phyloP scores from a whole-genome alignment of 2,113 vertebrate species.

The Pteropus alecto region DNA sequence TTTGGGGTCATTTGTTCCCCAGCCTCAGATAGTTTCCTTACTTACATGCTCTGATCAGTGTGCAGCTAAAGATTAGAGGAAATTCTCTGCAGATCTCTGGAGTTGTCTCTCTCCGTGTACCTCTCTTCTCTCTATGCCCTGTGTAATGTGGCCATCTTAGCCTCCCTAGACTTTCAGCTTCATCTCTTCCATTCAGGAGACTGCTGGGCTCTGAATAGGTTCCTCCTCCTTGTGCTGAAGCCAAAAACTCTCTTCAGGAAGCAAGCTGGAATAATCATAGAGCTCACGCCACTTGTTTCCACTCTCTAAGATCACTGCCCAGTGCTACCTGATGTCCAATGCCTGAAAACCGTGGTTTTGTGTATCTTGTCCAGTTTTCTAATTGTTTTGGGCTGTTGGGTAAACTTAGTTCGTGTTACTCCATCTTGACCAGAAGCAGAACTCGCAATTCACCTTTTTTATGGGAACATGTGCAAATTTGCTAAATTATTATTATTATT shows the following conservation, averaged over 20 bases:
- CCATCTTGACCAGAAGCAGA: background rate
- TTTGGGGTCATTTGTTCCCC: background rate
- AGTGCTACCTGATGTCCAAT: background rate
- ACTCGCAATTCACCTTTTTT: background rate
- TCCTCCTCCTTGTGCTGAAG: background rate
- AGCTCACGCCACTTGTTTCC: background rate
- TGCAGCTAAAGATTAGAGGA: background rate
- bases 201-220: background rate
- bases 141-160: no score
- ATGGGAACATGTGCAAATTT: background rate
- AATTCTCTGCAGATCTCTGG: background rate
- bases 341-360: background rate
- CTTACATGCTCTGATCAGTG: background rate
- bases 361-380: background rate
- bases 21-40: background rate
- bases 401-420: background rate
- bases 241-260: background rate
- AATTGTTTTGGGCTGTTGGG: background rate
- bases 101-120: background rate
- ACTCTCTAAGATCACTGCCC: background rate
- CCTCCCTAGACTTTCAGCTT: background rate
- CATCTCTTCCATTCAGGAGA: background rate
- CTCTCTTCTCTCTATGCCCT: background rate
- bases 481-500: background rate
- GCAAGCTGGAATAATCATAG: background rate